Percentiles rank a stretch among this genome's conserved stretches.
These are phyloP conservation scores for Drosophila sturtevanti DNA, from an alignment of 1,140 invertebrate species.

Conservation along the genomic window DNA sequence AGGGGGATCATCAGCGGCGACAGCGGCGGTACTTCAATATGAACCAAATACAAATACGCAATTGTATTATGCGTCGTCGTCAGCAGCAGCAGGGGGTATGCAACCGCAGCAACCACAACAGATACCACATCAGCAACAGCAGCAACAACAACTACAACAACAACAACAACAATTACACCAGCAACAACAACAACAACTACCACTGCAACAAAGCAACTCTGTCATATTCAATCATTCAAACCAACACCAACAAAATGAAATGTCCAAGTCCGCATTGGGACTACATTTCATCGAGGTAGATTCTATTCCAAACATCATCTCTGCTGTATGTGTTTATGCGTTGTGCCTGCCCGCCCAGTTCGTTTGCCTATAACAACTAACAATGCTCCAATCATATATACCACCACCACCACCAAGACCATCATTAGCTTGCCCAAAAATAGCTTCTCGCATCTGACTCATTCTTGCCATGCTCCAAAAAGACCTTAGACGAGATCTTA, in stretches of 20 bases:
- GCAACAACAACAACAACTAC: conserved; percentile 44
- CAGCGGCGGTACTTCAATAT: conserved; percentile 56
- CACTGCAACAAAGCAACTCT: conserved; percentile 50
- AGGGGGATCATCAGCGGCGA: conserved; percentile 2
- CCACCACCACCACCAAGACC: no score
- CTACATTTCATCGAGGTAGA: conserved; percentile 81
- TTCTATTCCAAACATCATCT: conserved; percentile 36
- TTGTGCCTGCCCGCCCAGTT: conserved; percentile 26
- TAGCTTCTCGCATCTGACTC: conserved; percentile 33
- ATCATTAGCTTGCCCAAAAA: conserved; percentile 36
- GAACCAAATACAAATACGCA: conserved; percentile 73
- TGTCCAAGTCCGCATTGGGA: conserved; percentile 76
- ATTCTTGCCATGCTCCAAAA: conserved; percentile 35
- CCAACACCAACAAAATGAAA: conserved; percentile 68
- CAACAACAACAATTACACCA: conserved; percentile 46
- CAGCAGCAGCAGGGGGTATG: conserved; percentile 42
- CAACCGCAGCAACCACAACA: conserved; percentile 55
- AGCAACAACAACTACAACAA: conserved; percentile 42
- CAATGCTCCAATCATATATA: conserved; percentile 27
- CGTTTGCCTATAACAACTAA: conserved; percentile 18
- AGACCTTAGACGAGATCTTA: conserved; percentile 16
- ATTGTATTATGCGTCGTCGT: conserved; percentile 65
- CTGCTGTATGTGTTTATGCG: conserved; percentile 24
- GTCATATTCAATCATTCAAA: conserved; percentile 48
- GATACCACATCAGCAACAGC: conserved; percentile 30